These are phyloP conservation scores for Melipona beecheii DNA, from an alignment of 2,888 invertebrate genomes.

Conservation along the genomic window DNA sequence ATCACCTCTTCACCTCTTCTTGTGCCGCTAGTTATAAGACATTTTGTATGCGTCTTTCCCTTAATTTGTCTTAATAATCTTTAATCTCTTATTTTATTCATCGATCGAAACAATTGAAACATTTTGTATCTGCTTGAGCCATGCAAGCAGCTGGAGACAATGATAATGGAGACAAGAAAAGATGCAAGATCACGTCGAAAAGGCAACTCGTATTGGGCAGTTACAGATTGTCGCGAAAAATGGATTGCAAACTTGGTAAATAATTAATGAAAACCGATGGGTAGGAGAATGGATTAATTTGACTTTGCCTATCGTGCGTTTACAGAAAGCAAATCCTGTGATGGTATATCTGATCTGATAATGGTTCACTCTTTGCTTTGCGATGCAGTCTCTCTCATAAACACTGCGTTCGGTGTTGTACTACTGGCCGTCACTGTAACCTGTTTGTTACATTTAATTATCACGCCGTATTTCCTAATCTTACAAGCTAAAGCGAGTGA, in stretches of 20 bases:
- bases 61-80: neutral
- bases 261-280: neutral
- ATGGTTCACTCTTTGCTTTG: slow-evolving; percentile 85
- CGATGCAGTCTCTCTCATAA: slow-evolving; percentile 85
- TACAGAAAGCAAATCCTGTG: slow-evolving; percentile 65
- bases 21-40: neutral
- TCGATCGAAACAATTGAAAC: neutral
- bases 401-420: slow-evolving; percentile 86
- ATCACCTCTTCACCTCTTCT: no score
- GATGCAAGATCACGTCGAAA: slow-evolving; percentile 49
- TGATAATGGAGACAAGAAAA: slow-evolving; percentile 55
- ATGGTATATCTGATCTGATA: slow-evolving; percentile 85
- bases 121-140: neutral
- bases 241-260: neutral
- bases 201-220: slow-evolving; percentile 51
- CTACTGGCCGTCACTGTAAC: slow-evolving; percentile 86
- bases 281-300: neutral
- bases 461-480: slow-evolving; percentile 87
- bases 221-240: slow-evolving; percentile 34
- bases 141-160: slow-evolving; percentile 2
- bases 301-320: slow-evolving; percentile 18
- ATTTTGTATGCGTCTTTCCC: neutral
- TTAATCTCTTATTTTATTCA: neutral
- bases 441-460: slow-evolving; percentile 86
- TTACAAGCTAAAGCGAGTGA: slow-evolving; percentile 85